Evolutionary conservation across 2,797 vertebrate species (phyloP).

Genomic region (Cyclura pinguis): DNA sequence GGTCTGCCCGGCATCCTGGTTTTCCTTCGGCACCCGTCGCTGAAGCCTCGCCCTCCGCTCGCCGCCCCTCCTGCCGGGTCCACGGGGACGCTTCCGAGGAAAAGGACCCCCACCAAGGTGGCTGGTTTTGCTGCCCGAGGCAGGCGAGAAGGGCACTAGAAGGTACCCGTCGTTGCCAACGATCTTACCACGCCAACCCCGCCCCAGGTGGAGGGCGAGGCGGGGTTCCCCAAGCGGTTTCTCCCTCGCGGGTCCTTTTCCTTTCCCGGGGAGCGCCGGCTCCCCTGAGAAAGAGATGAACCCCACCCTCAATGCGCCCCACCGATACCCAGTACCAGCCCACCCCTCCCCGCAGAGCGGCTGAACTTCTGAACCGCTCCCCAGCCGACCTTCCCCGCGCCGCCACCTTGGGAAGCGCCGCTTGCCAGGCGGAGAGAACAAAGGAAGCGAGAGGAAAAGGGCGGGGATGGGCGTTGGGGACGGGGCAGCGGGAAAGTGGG

Average conservation of each 20-base stretch:
- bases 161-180: not conserved
- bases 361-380: constrained; percentile 8
- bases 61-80: not conserved
- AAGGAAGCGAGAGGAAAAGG: not conserved
- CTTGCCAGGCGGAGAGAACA: not conserved
- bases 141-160: not conserved
- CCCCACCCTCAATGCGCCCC: not conserved
- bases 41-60: not conserved
- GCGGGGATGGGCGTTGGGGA: not conserved
- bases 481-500: not conserved
- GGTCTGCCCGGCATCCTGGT: not conserved
- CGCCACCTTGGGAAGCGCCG: not conserved
- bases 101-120: not conserved
- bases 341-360: not conserved
- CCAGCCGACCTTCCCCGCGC: constrained; percentile 11
- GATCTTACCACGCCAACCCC: not conserved
- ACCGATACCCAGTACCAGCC: no score
- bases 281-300: not conserved
- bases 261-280: not conserved
- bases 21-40: not conserved
- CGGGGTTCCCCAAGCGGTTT: not conserved
- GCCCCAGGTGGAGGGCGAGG: not conserved
- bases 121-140: no score
- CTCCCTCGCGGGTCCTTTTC: not conserved
- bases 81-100: not conserved